Percentiles rank a stretch among this genome's conserved stretches.
Conservation (phyloP, 92 coral and sea anemone species). For the Muricea muricata region DNA sequence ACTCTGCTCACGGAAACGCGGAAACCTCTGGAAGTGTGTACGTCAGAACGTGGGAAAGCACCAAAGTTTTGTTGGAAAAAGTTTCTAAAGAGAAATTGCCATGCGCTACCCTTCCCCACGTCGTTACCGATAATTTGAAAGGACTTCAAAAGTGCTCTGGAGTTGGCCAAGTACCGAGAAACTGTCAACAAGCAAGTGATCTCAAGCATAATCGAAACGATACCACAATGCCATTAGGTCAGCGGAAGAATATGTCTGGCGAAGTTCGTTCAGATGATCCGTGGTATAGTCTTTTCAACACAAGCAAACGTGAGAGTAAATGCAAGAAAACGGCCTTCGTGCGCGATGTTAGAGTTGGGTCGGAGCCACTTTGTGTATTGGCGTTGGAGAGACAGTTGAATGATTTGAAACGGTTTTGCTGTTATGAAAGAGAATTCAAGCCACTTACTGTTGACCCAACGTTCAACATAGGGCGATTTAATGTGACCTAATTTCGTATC, state of each 20-base stretch:
- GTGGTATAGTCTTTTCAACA: conserved; percentile 31
- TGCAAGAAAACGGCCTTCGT: conserved; percentile 32
- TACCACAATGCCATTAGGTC: neutral
- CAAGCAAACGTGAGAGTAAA: conserved; percentile 23
- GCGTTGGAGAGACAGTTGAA: conserved; percentile 8
- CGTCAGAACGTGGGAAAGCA: conserved; percentile 66
- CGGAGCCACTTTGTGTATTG: conserved; percentile 37
- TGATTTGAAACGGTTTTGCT: conserved; percentile 34
- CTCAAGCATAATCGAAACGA: neutral
- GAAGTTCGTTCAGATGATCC: conserved; percentile 39
- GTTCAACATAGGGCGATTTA: neutral
- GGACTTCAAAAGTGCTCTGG: conserved; percentile 52
- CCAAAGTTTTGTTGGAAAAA: conserved; percentile 32
- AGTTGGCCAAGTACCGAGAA: conserved; percentile 66
- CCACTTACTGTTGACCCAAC: conserved; percentile 42
- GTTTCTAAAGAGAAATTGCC: conserved; percentile 41
- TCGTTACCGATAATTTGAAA: conserved; percentile 42
- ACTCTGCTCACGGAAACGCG: conserved; percentile 22
- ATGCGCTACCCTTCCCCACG: conserved; percentile 47
- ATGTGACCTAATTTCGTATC: conserved; percentile 28
- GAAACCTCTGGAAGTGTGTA: neutral
- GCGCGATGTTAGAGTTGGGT: conserved; percentile 30
- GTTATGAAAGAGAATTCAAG: conserved; percentile 4
- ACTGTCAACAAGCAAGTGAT: conserved; percentile 69
- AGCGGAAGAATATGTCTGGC: conserved; percentile 40